Base-by-base conservation (phyloP, 2,888 invertebrate genomes). In the Endotricha flammealis region DNA sequence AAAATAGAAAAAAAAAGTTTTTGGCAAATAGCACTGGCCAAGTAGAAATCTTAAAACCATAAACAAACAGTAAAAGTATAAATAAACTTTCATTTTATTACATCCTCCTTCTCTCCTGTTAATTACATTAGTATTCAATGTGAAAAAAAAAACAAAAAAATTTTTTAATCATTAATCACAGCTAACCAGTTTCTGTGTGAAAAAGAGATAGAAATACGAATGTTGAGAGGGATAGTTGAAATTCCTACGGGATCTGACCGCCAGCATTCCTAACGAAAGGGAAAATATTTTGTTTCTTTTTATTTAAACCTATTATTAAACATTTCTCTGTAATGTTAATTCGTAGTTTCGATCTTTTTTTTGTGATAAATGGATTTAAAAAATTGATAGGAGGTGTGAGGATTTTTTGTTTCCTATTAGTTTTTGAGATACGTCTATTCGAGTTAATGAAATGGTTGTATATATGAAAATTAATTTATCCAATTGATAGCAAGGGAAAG, bases 161-260 rank as follows among this genome's bases (percentile, higher is more conserved):
- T 40, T 20, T 36, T 42, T 39, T 53, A 57, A 45, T 52, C 66
- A 79, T 82, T 79, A 77, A 81, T 82, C 82, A 81, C 69, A 60
- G 50, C 47, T 71, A 80, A 81, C 80, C 65, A 69, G 77, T 76
- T 74, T 56, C 48, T 41, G 40, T 35, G 42, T 40, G 32, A 35
- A 60, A 73, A 42, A 48, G 54, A 48, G 63, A 66, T 37, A 45
- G 55, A 42, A 7, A 41, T 40, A 39, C 53, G 28, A 27, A 35
- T 42, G 42, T 24, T 55, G 70, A 80, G 66, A 74, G 74, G 66
- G 75, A 80, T 51, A 71, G 73, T 68, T 53, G 42, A 39, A 70
- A 80, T 80, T 76, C 80, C 72, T 60, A 35, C 42, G 63, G 72
- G 76, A 68, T 63, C 64, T 57, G 56, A 42, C 49, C 56, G 48